Base-by-base conservation (phyloP, 2,888 invertebrate species). In the Leucoma salicis region DNA sequence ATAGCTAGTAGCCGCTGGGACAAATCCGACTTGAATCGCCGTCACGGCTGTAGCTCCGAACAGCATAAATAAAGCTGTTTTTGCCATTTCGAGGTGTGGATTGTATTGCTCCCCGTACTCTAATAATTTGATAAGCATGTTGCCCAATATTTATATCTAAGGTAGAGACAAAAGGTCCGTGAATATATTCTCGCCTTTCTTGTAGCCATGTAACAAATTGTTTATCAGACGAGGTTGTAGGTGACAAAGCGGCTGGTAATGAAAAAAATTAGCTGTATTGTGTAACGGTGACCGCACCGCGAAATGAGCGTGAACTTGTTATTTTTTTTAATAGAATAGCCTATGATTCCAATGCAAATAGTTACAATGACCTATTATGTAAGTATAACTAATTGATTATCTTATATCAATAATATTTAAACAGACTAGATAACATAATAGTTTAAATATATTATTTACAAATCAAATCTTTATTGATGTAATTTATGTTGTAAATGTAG, bases 1-100 rank as follows among this genome's bases (percentile, higher is more conserved):
- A 73, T 92, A 93, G 34, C 91, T 91, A 2, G 90, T 82, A 0
- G 91, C 91, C 0, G 90, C 87, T 0, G 90, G 86, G 8, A 85
- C 80, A 56, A 70, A 73, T 1, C 68, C 78, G 67, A 92, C 58
- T 72, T 87, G 79, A 13, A 82, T 82, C 57, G 79, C 67, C 5
- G 77, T 57, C 15, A 70, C 74, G 2, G 70, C 66, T 14, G 75
- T 71, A 25, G 67, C 70, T 24, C 70, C 70, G 27, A 79, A 64
- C 47, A 84, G 51, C 42, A 84, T 51, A 48, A 70, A 66, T 29
- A 82, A 46, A 49, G 69, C 70, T 48, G 72, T 65, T 49, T 70
- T 75, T 39, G 58, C 67, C 88, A 87, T 88, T 53, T 72, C 74
- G 75, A 79, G 82, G 69, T 82, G 82, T 84, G 70, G 64, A 61